These are phyloP conservation scores for Diogma glabrata DNA, from an alignment of 2,888 invertebrate genomes.

Conservation along the genomic window DNA sequence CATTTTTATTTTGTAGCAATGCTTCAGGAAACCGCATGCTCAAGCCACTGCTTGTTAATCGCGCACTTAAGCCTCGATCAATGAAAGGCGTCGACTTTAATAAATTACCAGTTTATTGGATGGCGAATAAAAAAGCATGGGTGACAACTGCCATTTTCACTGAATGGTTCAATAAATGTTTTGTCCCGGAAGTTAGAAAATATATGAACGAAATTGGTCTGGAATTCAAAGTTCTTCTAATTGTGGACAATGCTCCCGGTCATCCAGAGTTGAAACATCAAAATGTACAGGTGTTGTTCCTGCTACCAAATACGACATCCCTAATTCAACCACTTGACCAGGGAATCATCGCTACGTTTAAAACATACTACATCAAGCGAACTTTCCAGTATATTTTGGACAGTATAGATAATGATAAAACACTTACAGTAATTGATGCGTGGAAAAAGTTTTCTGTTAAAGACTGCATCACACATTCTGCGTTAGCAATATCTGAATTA, in stretches of 20 bases:
- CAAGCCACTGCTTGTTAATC: not conserved
- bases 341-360: not conserved
- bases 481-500: not conserved
- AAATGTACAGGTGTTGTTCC: not conserved
- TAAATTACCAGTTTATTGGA: not conserved
- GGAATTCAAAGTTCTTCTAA: constrained; percentile 10
- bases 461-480: not conserved
- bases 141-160: not conserved
- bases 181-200: not conserved
- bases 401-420: not conserved
- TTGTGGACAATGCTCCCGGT: constrained; percentile 17
- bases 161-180: not conserved
- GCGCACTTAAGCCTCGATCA: not conserved
- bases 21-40: not conserved
- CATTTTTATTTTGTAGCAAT: not conserved
- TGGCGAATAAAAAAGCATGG: not conserved
- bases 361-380: not conserved
- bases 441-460: not conserved
- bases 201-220: not conserved
- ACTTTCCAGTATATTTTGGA: not conserved
- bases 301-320: constrained; percentile 1
- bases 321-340: not conserved
- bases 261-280: not conserved
- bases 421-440: not conserved
- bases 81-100: not conserved